Base-by-base conservation (phyloP, 2,113 vertebrate genomes). In the Gobio gobio region DNA sequence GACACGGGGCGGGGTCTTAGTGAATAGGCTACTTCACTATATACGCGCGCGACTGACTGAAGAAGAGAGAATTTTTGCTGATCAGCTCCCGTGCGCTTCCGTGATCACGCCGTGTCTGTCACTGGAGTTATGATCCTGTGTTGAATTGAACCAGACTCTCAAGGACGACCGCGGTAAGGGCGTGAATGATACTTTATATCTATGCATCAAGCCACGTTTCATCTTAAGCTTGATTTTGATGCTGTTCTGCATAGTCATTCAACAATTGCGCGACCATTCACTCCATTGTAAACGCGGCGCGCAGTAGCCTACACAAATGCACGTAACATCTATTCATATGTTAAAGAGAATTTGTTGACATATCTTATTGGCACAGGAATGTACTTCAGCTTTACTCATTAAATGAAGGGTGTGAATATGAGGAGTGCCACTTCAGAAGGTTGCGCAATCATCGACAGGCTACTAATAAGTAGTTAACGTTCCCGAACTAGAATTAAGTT, bases 101-200 rank as follows among this genome's bases (percentile, higher is more conserved):
- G 79, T 54, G 18, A 82, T 36, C 77, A 16, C 45, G 18, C 54
- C 3, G 16, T 47, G 14, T 33, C 14, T 64, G 2, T 51, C 63
- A 16, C 8, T 82, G 61, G 5, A 80, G 59, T 64, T 49, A 16
- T 29, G 64, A 29, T 14, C 63, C 13, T 68, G 63, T 66, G 2
- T 51, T 49, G 24, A 66, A 81, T 36, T 29, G n/a, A 82, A 54
- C 18, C 58, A 54, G 26, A 68, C 10, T 49, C 24, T 68, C 16
- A 14, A 54, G 45, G n/a, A 59, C 63, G 40, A 63, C 68, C 24
- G 79, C 45, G 79, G 79, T 82, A 82, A 82, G 79, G 26, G 45
- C 26, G 26, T 68, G 45, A 82, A 22, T 51, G 24, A 20, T 66
- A 80, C n/a, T 22, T 22, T 82, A 47, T 54, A n/a, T 54, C 5